Evolutionary conservation across 2,797 vertebrate species (phyloP).

Genomic region (Hyperoplus lanceolatus): DNA sequence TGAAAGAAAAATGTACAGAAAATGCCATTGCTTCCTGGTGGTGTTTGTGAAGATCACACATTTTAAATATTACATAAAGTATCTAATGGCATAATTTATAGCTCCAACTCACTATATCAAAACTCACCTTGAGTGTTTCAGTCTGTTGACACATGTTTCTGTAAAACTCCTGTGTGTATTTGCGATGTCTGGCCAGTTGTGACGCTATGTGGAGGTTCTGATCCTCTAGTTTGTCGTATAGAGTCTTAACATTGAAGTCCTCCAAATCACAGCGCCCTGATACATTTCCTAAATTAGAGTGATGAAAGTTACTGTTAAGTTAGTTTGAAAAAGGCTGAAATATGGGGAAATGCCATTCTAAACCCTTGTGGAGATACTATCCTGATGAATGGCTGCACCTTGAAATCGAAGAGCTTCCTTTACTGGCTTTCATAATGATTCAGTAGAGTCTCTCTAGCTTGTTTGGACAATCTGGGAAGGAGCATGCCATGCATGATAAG

Average conservation of each 20-base stretch:
- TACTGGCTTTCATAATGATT: constrained; percentile 25
- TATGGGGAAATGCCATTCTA: not conserved
- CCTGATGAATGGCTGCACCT: constrained; percentile 8
- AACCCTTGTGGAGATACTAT: constrained; percentile 14
- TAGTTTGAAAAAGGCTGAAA: constrained; percentile 6
- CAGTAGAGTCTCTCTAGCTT: not conserved
- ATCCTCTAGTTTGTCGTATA: constrained; percentile 96
- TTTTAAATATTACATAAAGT: not conserved
- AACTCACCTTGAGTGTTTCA: constrained; percentile 86
- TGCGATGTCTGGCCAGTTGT: constrained; percentile 91
- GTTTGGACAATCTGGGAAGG: not conserved
- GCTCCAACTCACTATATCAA: not conserved
- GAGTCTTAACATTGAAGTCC: constrained; percentile 92
- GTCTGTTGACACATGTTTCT: constrained; percentile 86
- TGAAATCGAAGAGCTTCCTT: constrained; percentile 27
- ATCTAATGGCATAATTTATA: not conserved
- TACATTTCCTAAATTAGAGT: constrained; percentile 70
- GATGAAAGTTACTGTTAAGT: constrained; percentile 6
- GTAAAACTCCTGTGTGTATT: constrained; percentile 90
- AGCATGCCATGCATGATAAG: constrained; percentile 42
- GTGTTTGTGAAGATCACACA: not conserved
- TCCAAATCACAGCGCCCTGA: constrained; percentile 82
- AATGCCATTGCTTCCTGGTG: not conserved
- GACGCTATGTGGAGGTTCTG: constrained; percentile 92
- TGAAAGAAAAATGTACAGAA: constrained; percentile 63